A percentile compares a stretch with the other conserved stretches of the same genome.
phyloP scores from a whole-genome alignment of 2,113 vertebrate genomes.

The Macheiramphus alcinus region DNA sequence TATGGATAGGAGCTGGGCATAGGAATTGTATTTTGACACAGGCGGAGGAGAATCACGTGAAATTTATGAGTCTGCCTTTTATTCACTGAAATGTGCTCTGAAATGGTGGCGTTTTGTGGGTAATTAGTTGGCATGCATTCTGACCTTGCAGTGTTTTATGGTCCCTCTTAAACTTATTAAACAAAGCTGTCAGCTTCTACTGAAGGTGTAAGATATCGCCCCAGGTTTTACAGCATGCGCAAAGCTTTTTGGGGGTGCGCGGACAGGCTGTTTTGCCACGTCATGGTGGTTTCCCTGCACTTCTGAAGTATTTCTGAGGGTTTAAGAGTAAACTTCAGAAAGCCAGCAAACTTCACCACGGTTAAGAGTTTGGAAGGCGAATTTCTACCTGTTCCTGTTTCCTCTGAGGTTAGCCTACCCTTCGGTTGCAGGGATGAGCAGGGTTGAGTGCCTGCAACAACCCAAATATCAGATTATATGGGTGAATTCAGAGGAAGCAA shows the following conservation, averaged over 20 bases:
- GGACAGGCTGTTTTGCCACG: background rate
- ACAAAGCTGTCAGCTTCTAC: background rate
- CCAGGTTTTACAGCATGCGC: background rate
- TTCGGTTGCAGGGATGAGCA: background rate
- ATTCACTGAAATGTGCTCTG: background rate
- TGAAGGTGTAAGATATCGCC: background rate
- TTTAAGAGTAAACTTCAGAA: background rate
- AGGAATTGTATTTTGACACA: background rate
- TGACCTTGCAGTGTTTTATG: background rate
- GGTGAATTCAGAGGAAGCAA: background rate
- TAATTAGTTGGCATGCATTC: background rate
- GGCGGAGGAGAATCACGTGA: background rate
- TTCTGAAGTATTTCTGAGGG: background rate
- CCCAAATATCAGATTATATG: fast-evolving
- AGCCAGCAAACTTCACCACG: fast-evolving
- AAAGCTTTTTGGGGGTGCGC: background rate
- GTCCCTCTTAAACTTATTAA: background rate
- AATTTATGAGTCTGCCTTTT: background rate
- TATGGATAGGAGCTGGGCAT: background rate
- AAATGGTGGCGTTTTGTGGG: background rate
- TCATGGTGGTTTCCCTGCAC: background rate
- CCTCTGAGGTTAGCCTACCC: background rate
- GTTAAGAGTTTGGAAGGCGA: background rate
- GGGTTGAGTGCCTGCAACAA: background rate
- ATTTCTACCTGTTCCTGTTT: background rate